Base-by-base conservation (phyloP, 2,113 vertebrate species). In the Microcebus lehilahytsara region DNA sequence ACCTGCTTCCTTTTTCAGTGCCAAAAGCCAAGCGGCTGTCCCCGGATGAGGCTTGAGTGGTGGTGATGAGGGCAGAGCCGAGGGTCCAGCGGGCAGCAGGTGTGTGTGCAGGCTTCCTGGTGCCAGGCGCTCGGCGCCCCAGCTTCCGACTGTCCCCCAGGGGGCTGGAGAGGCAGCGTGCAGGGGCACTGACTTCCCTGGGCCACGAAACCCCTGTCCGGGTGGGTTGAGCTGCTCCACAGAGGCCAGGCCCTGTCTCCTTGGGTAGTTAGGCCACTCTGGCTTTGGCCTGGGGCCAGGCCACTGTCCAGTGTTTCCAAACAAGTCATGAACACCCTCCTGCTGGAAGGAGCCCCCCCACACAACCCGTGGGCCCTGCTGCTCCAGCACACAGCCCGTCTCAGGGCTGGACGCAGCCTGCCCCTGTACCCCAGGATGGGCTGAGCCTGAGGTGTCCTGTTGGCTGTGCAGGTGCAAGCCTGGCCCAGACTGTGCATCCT, bases 31-130 rank as follows among this genome's bases (percentile, higher is more conserved):
- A 0, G 53, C 11, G 6, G 20, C 64, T 72, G 7, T n/a, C 3
- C 22, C 17, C 10, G 0, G 8, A 78, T 60, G 32, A 42, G 0
- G 0, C 0, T 4, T 20, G 1, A 2, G 17, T 0, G 34, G 46
- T 0, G 9, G 17, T 0, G 22, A 58, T 2, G 0, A n/a, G 71
- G 56, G 3, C 16, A 23, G 11, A 46, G 32, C 14, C 10, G 89
- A 17, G 5, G 2, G 2, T 8, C 6, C 32, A 0, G 19, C 4
- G 6, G 12, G 5, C 0, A 10, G 78, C 11, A 0, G 46, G 22
- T 42, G 3, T 20, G 12, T 1, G 0, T 25, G 25, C 0, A 0
- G 30, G 17, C 0, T 22, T 2, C 9, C 1, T 0, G 1, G 27
- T 56, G 56, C 37, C 19, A 11, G 13, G 42, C 0, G 0, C 81